These are phyloP conservation scores for Polypterus bichir DNA, from an alignment of 2,113 vertebrate genomes.

Conservation along the genomic window DNA sequence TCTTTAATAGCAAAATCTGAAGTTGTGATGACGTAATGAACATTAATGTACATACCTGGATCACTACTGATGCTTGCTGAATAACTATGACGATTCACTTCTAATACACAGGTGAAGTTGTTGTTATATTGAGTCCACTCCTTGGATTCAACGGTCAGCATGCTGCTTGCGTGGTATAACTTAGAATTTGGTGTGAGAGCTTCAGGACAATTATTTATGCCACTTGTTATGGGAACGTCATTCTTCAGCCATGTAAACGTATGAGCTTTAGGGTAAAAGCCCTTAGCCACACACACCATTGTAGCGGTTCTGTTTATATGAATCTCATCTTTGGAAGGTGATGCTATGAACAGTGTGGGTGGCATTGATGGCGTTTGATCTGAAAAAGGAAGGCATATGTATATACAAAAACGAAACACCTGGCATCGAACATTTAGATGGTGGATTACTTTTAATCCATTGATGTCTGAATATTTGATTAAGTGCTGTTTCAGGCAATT, in stretches of 20 bases:
- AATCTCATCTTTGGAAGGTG: conserved; percentile 13
- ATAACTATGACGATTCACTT: background rate
- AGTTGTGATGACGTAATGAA: background rate
- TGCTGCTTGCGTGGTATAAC: conserved; percentile 26
- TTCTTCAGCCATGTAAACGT: conserved; percentile 35
- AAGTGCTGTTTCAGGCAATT: too few relatives aligned
- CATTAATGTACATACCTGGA: background rate
- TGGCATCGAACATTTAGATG: background rate
- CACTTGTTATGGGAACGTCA: background rate
- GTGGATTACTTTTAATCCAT: too few relatives aligned
- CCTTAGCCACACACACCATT: conserved; percentile 37
- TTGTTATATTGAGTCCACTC: accelerated
- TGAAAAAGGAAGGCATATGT: conserved; percentile 42
- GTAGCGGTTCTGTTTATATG: background rate
- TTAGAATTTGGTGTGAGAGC: accelerated
- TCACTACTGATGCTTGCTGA: background rate
- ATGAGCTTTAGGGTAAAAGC: conserved; percentile 30
- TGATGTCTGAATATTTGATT: too few relatives aligned
- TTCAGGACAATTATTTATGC: background rate
- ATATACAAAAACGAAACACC: conserved; percentile 26
- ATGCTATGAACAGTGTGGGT: conserved; percentile 24
- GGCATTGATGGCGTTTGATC: accelerated
- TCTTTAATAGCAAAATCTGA: background rate
- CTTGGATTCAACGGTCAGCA: conserved; percentile 1
- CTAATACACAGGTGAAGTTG: conserved; percentile 27